These are phyloP conservation scores for Lemur catta DNA, from an alignment of 2,797 vertebrate genomes.

Conservation along the genomic window DNA sequence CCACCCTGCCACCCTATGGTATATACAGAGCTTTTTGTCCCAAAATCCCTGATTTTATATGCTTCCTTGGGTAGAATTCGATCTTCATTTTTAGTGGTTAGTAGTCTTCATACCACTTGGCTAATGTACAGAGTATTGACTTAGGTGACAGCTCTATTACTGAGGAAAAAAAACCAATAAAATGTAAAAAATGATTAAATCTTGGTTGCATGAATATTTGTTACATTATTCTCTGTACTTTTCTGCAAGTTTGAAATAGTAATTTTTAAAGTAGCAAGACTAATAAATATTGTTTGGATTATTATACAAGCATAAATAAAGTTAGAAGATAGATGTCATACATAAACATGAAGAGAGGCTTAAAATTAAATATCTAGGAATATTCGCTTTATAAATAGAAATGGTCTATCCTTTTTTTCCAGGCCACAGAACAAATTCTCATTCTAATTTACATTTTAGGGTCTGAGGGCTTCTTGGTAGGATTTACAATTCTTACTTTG, in stretches of 20 bases:
- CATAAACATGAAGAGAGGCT: background rate
- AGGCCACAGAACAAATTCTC: background rate
- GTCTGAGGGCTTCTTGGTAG: background rate
- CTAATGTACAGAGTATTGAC: background rate
- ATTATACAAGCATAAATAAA: background rate
- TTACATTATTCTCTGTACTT: background rate
- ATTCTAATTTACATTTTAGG: background rate
- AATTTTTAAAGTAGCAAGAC: background rate
- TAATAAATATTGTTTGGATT: background rate
- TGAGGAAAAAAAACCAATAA: background rate
- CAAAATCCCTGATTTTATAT: background rate
- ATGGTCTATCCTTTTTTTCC: background rate
- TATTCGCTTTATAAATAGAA: conserved; percentile 15
- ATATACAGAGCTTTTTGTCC: background rate
- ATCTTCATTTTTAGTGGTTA: background rate
- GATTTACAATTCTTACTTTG: background rate
- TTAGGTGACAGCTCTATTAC: background rate
- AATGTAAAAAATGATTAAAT: background rate
- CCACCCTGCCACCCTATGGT: rapidly evolving
- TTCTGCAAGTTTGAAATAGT: background rate
- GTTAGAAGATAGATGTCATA: background rate
- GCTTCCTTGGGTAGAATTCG: background rate
- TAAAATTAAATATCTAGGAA: conserved; percentile 9
- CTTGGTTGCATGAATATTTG: background rate
- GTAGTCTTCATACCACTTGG: background rate